Evolutionary conservation across 2,888 invertebrate species (phyloP).

Genomic region (Sepioteuthis lessoniana): DNA sequence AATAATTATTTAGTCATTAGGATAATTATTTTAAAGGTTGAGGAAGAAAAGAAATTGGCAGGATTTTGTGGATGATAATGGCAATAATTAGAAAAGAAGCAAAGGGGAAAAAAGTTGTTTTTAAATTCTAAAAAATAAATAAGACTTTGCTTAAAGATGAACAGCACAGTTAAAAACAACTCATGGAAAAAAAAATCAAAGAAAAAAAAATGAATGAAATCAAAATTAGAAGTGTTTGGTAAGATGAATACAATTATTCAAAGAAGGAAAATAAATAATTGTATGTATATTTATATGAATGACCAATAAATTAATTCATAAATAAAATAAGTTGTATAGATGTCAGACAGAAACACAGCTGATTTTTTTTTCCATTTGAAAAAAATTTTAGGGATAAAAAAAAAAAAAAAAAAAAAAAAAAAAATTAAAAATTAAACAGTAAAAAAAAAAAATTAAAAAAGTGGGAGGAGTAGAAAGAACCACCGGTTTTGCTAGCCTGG

Average conservation of each 20-base stretch:
- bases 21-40: not conserved
- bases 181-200: not conserved
- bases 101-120: not conserved
- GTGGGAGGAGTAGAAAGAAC: not conserved
- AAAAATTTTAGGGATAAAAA: not conserved
- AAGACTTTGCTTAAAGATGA: not conserved
- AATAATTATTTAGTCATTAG: not conserved
- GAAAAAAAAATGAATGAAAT: not conserved
- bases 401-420: not conserved
- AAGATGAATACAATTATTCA: not conserved
- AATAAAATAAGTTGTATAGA: not conserved
- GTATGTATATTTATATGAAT: not conserved
- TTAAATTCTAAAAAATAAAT: not conserved
- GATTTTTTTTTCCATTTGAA: not conserved
- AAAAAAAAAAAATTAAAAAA: not conserved
- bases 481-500: slow-evolving; percentile 33
- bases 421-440: not conserved
- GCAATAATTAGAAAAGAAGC: not conserved
- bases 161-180: not conserved
- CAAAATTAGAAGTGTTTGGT: not conserved
- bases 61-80: not conserved
- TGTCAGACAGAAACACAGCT: not conserved
- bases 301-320: slow-evolving; percentile 33
- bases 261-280: not conserved
- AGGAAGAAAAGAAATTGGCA: not conserved